Base-by-base conservation (phyloP, 2,888 invertebrate genomes). In the Sialis lutaria region DNA sequence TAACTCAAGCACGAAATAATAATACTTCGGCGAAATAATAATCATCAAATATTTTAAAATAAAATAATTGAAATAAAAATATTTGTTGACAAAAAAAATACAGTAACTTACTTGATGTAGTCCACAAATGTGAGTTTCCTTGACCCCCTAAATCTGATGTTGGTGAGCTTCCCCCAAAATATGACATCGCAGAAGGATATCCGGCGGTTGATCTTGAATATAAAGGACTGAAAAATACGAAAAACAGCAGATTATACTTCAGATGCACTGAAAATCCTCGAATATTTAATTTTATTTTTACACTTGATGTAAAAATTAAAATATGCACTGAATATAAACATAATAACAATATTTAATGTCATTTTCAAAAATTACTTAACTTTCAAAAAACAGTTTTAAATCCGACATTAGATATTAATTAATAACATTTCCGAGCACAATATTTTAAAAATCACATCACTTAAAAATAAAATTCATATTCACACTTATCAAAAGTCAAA, bases 41-140 rank as follows among this genome's bases (percentile, higher is more conserved):
- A 2, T 35, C 2, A 9, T 35, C 35, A 35, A 35, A 35, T 3
- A 4, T 35, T 9, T 35, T 35, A 35, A 35, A 35, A 35, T 9
- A 35, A 35, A 35, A 35, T 35, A 9, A 9, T 3, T 9, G n/a
- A 35, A 35, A n/a, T n/a, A n/a, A n/a, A n/a, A n/a, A n/a, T n/a
- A n/a, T n/a, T n/a, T n/a, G n/a, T n/a, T 33, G 33, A 31, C 31
- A 32, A 43, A 33, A 32, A 10, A 43, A 13, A 2, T 35, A 6
- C 31, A 6, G 37, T 4, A 22, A 42, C 47, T 47, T 42, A 47
- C 47, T 42, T 35, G 47, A 7, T 22, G 47, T 31, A 13, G 42
- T n/a, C 47, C 47, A 47, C 10, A 46, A 34, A 32, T 46, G 46
- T 3, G 39, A 31, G 40, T 46, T 46, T 13, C 34, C 34, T 42